A percentile compares a stretch with the other conserved stretches of the same genome.
Conservation (phyloP, 1,140 invertebrate genomes). For the Dysdera silvatica region DNA sequence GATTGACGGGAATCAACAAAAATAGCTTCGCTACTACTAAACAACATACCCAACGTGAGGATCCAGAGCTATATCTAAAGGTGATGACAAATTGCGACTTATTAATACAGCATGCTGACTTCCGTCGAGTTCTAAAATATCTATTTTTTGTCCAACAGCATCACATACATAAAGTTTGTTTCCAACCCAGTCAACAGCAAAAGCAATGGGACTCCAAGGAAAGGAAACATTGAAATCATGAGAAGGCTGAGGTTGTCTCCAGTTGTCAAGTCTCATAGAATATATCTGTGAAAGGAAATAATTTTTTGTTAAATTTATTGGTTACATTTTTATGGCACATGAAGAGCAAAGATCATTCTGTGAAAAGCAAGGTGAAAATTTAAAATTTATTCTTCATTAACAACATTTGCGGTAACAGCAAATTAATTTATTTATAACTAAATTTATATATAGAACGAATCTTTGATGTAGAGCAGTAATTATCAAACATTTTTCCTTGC, state of each 20-base stretch:
- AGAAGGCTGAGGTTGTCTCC: slow-evolving; percentile 23
- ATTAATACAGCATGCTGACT: slow-evolving; percentile 78
- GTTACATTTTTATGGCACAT: no score
- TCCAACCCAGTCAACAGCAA: slow-evolving; percentile 95
- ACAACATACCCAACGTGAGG: slow-evolving; percentile 64
- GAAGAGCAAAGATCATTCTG: no score
- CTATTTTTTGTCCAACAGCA: slow-evolving; percentile 79
- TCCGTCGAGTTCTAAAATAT: slow-evolving; percentile 81
- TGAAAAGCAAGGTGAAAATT: no score
- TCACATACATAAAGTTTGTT: slow-evolving; percentile 94
- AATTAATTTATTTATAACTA: no score
- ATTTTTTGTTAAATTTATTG: neutral
- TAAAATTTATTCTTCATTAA: no score
- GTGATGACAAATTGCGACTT: slow-evolving; percentile 81
- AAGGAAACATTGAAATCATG: slow-evolving; percentile 64
- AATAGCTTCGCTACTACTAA: neutral
- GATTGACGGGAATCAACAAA: neutral
- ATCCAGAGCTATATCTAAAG: slow-evolving; percentile 83
- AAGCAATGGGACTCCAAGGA: slow-evolving; percentile 74
- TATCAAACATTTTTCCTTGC: no score
- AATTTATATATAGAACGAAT: no score
- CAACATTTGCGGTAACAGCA: no score
- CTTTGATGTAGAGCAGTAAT: no score
- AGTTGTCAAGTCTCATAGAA: slow-evolving; percentile 37
- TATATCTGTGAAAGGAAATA: slow-evolving; percentile 30